Conservation (phyloP, 1,140 invertebrate species). For the Lasaia peninsularis region DNA sequence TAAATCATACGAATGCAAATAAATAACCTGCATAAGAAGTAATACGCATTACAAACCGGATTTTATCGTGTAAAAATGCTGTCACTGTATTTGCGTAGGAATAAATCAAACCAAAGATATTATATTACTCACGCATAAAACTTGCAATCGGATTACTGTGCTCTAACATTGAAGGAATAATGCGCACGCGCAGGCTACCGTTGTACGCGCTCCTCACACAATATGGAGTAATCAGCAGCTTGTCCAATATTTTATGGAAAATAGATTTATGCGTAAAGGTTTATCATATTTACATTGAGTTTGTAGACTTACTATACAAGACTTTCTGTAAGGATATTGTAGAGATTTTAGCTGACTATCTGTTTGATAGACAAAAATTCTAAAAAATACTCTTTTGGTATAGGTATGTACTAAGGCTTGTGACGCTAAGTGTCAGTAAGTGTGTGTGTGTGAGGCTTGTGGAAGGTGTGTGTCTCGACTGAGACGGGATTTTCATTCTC, state of each 20-base stretch:
- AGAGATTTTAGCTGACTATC: too few species aligned
- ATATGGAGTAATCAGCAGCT: constrained; percentile 41
- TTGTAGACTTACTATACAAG: not conserved
- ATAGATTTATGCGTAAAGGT: constrained; percentile 26
- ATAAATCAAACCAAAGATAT: constrained; percentile 15
- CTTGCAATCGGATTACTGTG: constrained; percentile 31
- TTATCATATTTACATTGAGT: constrained; percentile 17
- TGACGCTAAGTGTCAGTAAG: too few species aligned
- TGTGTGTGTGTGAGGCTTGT: too few species aligned
- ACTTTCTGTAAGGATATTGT: not conserved
- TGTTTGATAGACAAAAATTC: too few species aligned
- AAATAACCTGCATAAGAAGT: too few species aligned
- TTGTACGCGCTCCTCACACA: constrained; percentile 37
- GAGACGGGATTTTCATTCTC: too few species aligned
- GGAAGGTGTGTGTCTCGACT: too few species aligned
- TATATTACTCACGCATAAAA: constrained; percentile 25
- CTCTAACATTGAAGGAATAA: constrained; percentile 25
- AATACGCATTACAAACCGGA: too few species aligned
- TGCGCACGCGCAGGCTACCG: constrained; percentile 32
- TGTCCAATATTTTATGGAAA: constrained; percentile 36
- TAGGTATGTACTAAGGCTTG: too few species aligned
- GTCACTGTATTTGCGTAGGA: not conserved
- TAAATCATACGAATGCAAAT: too few species aligned
- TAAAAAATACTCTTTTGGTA: too few species aligned
- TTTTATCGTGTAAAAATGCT: too few species aligned